These are phyloP conservation scores for Nowickia ferox DNA, from an alignment of 2,888 invertebrate genomes.

Conservation along the genomic window DNA sequence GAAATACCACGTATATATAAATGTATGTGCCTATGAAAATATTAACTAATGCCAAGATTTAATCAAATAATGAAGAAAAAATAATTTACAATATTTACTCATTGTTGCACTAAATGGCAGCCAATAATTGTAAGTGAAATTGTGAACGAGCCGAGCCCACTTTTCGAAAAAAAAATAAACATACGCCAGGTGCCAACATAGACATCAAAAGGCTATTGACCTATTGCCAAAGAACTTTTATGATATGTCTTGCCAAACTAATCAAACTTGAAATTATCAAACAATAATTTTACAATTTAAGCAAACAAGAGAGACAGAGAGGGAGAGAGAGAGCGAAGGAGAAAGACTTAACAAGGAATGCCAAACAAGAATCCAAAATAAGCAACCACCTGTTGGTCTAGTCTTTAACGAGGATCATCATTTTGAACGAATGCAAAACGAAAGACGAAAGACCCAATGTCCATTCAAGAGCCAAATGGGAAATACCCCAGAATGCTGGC, in stretches of 20 bases:
- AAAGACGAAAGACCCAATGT: slow-evolving; percentile 41
- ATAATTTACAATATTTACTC: slow-evolving; percentile 14
- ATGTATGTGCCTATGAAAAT: slow-evolving; percentile 36
- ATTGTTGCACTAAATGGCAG: slow-evolving; percentile 55
- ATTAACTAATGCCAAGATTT: slow-evolving; percentile 69
- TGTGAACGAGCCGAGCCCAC: slow-evolving; percentile 70
- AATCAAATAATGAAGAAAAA: slow-evolving; percentile 54
- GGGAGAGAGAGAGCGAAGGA: background rate
- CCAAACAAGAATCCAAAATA: slow-evolving; percentile 33
- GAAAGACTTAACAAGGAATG: slow-evolving; percentile 44
- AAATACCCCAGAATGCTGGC: slow-evolving; percentile 74
- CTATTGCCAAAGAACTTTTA: slow-evolving; percentile 35
- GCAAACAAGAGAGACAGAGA: background rate
- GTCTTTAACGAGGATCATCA: slow-evolving; percentile 51
- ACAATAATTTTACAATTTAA: slow-evolving; percentile 58
- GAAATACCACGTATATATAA: background rate
- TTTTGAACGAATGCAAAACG: slow-evolving; percentile 22
- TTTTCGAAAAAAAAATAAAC: slow-evolving; percentile 30
- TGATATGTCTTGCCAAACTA: slow-evolving; percentile 65
- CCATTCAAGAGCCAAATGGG: slow-evolving; percentile 71
- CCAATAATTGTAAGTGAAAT: slow-evolving; percentile 68
- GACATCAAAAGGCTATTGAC: slow-evolving; percentile 49
- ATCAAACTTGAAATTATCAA: slow-evolving; percentile 71
- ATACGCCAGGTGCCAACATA: slow-evolving; percentile 60
- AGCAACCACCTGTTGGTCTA: slow-evolving; percentile 64